Base-by-base conservation (phyloP, 2,113 vertebrate genomes). In the Hemibagrus wyckioides region DNA sequence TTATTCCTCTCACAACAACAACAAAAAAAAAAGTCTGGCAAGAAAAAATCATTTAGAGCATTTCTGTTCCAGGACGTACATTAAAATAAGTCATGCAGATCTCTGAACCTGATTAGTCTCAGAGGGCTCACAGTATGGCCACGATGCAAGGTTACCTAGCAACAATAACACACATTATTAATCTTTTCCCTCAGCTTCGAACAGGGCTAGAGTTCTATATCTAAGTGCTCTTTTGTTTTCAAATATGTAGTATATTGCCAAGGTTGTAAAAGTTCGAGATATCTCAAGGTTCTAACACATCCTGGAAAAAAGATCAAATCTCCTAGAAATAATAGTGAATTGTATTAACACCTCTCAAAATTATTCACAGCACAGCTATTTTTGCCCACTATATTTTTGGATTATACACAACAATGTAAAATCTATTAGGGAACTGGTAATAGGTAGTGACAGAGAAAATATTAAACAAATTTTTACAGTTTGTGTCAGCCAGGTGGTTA, bases 121-220 rank as follows among this genome's bases (percentile, higher is more conserved):
- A 88, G 89, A 88, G 89, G 87, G 67, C 63, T 88, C 87, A 81
- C 67, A 85, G 81, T 79, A 83, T 33, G 59, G 69, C 76, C 89
- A 89, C 80, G 82, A 86, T 71, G 86, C 88, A 77, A 76, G 77
- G 93, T 93, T 90, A 92, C 92, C 90, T 92, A 91, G 92, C 92
- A 94, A 94, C 92, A 89, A 85, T 90, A 91, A 89, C 89, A 67
- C 71, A 85, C 79, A 90, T 89, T 87, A 83, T 75, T 90, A 61
- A 59, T 89, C 59, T 90, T 75, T 30, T 41, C 80, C 76, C 85
- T 59, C 54, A 75, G 82, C 67, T 89, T 71, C 86, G 50, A 83
- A 52, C 57, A 86, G 83, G 89, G 7, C 65, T 69, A 71, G 28
- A 30, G 48, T 30, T 79, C n/a, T 30, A n/a, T 33, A 52, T 54